phyloP scores from a whole-genome alignment of 2,888 invertebrate genomes.

The Drosophila pseudotalamancana region DNA sequence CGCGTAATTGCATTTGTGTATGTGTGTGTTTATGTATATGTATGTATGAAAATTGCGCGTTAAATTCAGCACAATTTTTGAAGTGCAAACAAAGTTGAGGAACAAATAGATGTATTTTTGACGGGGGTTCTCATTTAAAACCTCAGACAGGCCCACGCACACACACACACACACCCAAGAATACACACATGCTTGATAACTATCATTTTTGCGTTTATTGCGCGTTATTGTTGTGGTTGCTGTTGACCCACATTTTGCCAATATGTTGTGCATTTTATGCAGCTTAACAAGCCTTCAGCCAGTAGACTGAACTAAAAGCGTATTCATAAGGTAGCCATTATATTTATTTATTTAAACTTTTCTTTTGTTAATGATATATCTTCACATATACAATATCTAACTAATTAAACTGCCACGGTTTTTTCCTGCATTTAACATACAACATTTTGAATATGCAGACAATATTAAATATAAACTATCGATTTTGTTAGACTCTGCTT shows the following conservation, averaged over 20 bases:
- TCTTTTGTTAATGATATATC: no score
- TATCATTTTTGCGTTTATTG: slow-evolving; percentile 73
- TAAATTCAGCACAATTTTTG: slow-evolving; percentile 68
- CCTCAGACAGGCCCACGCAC: slow-evolving; percentile 38
- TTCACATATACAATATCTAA: no score
- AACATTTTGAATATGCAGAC: no score
- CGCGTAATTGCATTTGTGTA: slow-evolving; percentile 53
- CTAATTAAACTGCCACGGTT: no score
- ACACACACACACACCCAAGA: slow-evolving; percentile 6
- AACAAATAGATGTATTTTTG: slow-evolving; percentile 45
- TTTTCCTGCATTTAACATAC: no score
- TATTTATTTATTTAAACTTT: slow-evolving; percentile 15
- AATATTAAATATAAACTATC: no score
- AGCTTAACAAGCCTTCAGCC: slow-evolving; percentile 24
- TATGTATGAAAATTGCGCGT: slow-evolving; percentile 35
- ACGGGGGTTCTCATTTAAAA: slow-evolving; percentile 44
- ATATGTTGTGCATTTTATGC: slow-evolving; percentile 65
- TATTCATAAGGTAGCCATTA: no score
- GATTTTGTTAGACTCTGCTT: no score
- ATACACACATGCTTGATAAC: slow-evolving; percentile 30
- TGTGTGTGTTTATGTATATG: slow-evolving; percentile 4
- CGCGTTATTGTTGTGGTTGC: slow-evolving; percentile 67
- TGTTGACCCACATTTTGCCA: slow-evolving; percentile 77
- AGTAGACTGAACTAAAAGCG: slow-evolving; percentile 2
- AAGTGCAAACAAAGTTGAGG: slow-evolving; percentile 70